Base-by-base conservation (phyloP, 53 echinoderm and acorn worm species). In the Patiria pectinifera region DNA sequence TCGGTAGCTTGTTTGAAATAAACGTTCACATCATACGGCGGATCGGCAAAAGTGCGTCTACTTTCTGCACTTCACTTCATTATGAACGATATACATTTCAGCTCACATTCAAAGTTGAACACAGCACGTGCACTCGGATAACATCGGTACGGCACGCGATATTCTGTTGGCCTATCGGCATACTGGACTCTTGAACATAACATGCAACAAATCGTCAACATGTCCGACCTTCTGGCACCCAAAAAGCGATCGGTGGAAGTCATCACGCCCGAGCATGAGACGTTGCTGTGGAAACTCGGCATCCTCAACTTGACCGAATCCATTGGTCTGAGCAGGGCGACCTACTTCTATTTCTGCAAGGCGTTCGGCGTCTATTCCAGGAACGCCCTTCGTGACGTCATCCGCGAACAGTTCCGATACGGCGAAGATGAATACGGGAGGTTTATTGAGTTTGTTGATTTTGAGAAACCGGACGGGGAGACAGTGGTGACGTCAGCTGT, bases 341-440 rank as follows among this genome's bases (percentile, higher is more conserved):
- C 77, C 12, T 90, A 69, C 26, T 90, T 90, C 80, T 90, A 90
- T 69, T 90, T 90, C 90, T 90, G 80, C 19, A 90, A 90, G 26
- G 90, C 90, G 69, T 90, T 90, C 48, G 90, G 90, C 13, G 81
- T 90, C 11, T 90, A 80, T 26, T 66, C 90, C 23, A 66, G 90
- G 70, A 77, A 81, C 15, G 90, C 90, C 6, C 44, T 80, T 79
- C 90, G 90, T 4, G 90, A 90, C 11, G 66, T 90, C 80, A 80
- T 80, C 11, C 63, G 80, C 45, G 90, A 90, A 60, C 90, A 90
- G 81, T 90, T 90, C 81, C 80, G 82, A 45, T 62, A 80, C 18
- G 90, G 90, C 24, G 69, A 69, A 47, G 90, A 90, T 19, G 90
- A 90, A 6, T 22, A 62, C 19, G 90, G 90, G 10, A 80, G 63